Base-by-base conservation (phyloP, 2,113 vertebrate genomes). In the Psittacula cyanocephala region DNA sequence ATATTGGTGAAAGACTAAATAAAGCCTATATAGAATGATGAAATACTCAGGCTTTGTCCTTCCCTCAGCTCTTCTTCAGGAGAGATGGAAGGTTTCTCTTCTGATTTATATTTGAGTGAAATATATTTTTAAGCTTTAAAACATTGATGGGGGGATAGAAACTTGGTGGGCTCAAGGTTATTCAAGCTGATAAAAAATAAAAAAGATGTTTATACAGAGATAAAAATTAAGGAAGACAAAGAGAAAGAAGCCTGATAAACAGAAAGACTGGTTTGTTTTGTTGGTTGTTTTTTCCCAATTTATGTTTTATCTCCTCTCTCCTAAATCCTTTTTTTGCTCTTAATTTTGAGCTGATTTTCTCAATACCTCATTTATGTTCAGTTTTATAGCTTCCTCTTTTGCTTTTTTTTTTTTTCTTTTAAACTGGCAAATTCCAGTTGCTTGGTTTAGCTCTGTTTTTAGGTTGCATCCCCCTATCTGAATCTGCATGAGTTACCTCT, bases 221-320 rank as follows among this genome's bases (percentile, higher is more conserved):
- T 22, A 16, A 53, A 81, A 39, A 9, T 28, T 50, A 72, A 77
- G 24, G 7, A 10, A 18, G 4, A n/a, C 2, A 41, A 2, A 81
- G 17, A 71, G 80, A 62, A 6, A 77, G n/a, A 87, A 75, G 6
- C 9, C 20, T 69, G 52, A 12, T 18, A 77, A 60, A 71, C 7
- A 62, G 23, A 75, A 53, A 60, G 2, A 2, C 55, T 65, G 16
- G 7, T 65, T 43, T 60, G 22, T 29, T 62, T 29, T 70, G 9
- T 17, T 27, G 3, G 5, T 6, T 7, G 2, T 6, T 57, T 88
- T 17, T 33, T 1, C 3, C 7, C 9, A 14, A 0, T 41, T 47
- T 44, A 9, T 14, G 2, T 29, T 41, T 83, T 53, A 57, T 52
- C 3, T 57, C 10, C 9, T 31, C 29, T 37, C 5, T 3, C 14